Percentiles rank a stretch among this genome's conserved stretches.
Evolutionary conservation across 2,888 invertebrate genomes (phyloP).

Genomic region (Limenitis camilla): DNA sequence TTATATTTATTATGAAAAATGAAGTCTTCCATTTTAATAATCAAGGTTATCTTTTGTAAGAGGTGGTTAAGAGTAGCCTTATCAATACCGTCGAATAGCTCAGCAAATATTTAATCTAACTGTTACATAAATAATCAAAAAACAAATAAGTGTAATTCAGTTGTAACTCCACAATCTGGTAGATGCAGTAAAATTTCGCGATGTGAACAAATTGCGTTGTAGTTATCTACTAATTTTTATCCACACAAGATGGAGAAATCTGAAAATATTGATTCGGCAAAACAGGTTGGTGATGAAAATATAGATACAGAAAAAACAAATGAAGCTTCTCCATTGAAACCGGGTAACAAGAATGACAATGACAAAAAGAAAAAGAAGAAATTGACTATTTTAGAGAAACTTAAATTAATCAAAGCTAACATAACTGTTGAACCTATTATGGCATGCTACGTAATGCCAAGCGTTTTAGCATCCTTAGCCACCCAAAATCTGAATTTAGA

Average conservation of each 20-base stretch:
- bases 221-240: neutral
- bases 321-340: conserved; percentile 46
- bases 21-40: no score
- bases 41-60: neutral
- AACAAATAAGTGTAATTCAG: conserved; percentile 29
- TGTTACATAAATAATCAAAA: conserved; percentile 29
- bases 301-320: conserved; percentile 32
- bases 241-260: conserved; percentile 14
- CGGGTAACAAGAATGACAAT: conserved; percentile 23
- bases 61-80: conserved; percentile 27
- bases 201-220: conserved; percentile 15
- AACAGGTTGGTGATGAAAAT: conserved; percentile 28
- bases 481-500: conserved; percentile 88
- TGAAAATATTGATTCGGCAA: conserved; percentile 16
- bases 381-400: conserved; percentile 41
- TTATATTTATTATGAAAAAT: no score
- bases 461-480: conserved; percentile 80
- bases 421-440: conserved; percentile 79
- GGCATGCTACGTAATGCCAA: conserved; percentile 77
- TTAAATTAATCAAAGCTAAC: conserved; percentile 61
- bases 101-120: conserved; percentile 43
- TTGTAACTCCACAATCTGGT: conserved; percentile 29
- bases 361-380: conserved; percentile 29
- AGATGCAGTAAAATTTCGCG: conserved; percentile 15
- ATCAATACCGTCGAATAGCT: conserved; percentile 36